Conservation (phyloP, 2,888 invertebrate species). For the Papilio gigon region DNA sequence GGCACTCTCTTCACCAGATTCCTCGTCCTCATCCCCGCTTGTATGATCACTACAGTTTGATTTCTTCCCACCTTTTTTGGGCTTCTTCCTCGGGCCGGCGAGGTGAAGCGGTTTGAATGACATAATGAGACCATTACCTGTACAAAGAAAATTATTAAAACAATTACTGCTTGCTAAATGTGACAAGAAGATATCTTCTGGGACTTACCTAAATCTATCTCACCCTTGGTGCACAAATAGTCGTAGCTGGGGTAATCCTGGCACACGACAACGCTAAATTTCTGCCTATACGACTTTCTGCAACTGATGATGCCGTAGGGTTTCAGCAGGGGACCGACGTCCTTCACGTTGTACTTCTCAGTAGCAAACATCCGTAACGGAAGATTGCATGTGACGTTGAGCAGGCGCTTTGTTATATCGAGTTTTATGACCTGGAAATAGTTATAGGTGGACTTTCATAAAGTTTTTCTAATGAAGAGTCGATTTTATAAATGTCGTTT, state of each 20-base stretch:
- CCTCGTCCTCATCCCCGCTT: conserved; percentile 13
- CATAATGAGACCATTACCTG: conserved; percentile 39
- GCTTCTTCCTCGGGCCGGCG: conserved; percentile 39
- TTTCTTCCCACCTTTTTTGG: not conserved
- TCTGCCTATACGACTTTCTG: conserved; percentile 48
- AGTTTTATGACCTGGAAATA: conserved; percentile 44
- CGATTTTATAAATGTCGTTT: no score
- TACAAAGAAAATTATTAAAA: not conserved
- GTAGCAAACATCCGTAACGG: conserved; percentile 49
- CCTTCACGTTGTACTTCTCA: conserved; percentile 42
- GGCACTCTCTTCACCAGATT: conserved; percentile 24
- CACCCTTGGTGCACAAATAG: conserved; percentile 44
- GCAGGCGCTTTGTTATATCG: conserved; percentile 52
- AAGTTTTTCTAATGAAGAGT: no score
- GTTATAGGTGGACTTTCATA: no score
- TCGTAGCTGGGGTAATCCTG: conserved; percentile 51
- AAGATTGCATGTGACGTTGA: conserved; percentile 49
- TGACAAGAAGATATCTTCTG: not conserved
- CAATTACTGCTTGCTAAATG: not conserved
- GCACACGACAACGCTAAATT: conserved; percentile 48
- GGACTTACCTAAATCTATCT: conserved; percentile 48
- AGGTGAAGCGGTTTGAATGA: conserved; percentile 46
- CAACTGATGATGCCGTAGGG: conserved; percentile 49
- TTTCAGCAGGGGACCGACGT: conserved; percentile 49
- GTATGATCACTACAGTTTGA: conserved; percentile 3